These are phyloP conservation scores for Halyomorpha halys DNA, from an alignment of 1,140 invertebrate species.

Conservation along the genomic window DNA sequence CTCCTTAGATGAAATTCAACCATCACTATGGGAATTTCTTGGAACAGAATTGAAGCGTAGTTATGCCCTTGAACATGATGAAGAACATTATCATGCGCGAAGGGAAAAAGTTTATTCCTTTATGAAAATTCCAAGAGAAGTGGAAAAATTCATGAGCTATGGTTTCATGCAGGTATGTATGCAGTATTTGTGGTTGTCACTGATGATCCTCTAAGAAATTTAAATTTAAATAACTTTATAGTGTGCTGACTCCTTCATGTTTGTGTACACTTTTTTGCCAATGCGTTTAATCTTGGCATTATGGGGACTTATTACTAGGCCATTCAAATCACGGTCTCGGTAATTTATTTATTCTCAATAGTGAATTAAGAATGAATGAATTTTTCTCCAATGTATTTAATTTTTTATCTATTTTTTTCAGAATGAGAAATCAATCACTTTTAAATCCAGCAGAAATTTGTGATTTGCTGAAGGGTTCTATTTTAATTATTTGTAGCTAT, in stretches of 20 bases:
- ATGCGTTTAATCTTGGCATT: conserved; percentile 78
- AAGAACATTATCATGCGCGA: conserved; percentile 83
- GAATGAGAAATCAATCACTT: conserved; percentile 32
- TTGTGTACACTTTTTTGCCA: conserved; percentile 95
- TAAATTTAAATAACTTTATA: conserved; percentile 32
- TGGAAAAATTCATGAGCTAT: conserved; percentile 89
- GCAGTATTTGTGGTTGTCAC: not conserved
- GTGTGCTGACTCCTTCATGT: conserved; percentile 96
- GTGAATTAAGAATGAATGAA: not conserved
- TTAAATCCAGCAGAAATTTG: conserved; percentile 89
- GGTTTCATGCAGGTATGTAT: conserved; percentile 74
- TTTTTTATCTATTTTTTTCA: conserved; percentile 25
- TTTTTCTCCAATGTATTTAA: not conserved
- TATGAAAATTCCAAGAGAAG: conserved; percentile 87
- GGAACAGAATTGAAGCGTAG: conserved; percentile 79
- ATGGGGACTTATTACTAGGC: conserved; percentile 62
- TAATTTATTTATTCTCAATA: conserved; percentile 34
- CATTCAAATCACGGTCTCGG: conserved; percentile 60
- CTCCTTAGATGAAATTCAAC: conserved; percentile 26
- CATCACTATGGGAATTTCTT: conserved; percentile 62
- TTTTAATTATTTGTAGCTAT: conserved; percentile 73
- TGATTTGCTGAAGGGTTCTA: conserved; percentile 86
- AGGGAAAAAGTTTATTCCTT: conserved; percentile 95
- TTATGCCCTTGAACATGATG: conserved; percentile 85
- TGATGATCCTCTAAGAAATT: too few relatives aligned